phyloP scores from a whole-genome alignment of 2,888 invertebrate genomes.

The Torymus texanus region DNA sequence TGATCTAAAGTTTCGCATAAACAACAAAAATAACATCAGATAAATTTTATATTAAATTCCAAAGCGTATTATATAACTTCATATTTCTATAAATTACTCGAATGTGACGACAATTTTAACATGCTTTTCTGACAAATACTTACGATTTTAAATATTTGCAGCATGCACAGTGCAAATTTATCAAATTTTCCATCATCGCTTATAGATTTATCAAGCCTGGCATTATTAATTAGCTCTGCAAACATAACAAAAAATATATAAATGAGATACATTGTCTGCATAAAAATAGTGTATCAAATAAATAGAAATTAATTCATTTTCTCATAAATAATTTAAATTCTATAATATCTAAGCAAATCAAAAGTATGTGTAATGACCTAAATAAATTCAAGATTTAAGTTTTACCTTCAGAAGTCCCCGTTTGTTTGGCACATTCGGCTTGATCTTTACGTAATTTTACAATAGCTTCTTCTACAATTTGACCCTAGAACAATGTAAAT shows the following conservation, averaged over 20 bases:
- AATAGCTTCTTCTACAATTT: no score
- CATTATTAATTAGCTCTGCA: background rate
- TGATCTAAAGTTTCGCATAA: background rate
- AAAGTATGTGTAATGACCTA: background rate
- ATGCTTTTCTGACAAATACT: background rate
- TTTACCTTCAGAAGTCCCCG: no score
- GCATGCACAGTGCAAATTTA: conserved; percentile 13
- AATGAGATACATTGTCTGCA: no score
- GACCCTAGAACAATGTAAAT: no score
- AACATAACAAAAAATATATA: background rate
- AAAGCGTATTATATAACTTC: no score
- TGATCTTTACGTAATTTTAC: no score
- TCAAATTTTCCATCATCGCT: background rate
- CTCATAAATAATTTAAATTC: background rate
- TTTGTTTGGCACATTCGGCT: no score
- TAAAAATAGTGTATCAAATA: no score
- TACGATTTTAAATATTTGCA: background rate
- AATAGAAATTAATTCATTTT: background rate
- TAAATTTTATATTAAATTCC: no score
- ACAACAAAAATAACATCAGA: no score
- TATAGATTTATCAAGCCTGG: background rate
- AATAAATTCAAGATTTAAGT: no score
- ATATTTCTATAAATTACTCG: background rate
- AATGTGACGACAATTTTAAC: background rate
- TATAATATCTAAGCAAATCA: background rate